These are phyloP conservation scores for Lanius ludovicianus DNA, from an alignment of 2,113 vertebrate genomes.

Conservation along the genomic window DNA sequence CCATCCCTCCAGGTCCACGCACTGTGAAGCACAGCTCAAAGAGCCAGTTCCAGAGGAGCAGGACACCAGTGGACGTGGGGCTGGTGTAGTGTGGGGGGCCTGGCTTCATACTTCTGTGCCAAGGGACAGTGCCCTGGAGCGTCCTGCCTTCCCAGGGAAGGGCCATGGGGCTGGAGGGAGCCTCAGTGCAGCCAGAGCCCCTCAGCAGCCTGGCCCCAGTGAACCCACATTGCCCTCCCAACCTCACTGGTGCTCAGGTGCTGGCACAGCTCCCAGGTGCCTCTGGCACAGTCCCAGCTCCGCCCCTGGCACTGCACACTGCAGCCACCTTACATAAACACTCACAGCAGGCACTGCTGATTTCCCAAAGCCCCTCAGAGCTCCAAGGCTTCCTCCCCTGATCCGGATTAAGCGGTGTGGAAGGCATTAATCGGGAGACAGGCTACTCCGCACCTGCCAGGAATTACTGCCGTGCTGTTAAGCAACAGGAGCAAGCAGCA, in stretches of 20 bases:
- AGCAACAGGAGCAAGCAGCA: not conserved
- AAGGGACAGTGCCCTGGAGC: fast-evolving
- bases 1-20: fast-evolving
- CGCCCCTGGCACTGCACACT: fast-evolving
- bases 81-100: fast-evolving
- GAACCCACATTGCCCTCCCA: not conserved
- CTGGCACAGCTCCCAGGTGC: not conserved
- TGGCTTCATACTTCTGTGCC: not conserved
- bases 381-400: slow-evolving; percentile 4
- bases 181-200: not conserved
- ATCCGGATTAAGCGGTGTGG: not conserved
- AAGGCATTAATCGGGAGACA: not conserved
- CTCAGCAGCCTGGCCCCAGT: fast-evolving
- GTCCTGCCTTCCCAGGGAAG: not conserved
- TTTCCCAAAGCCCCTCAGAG: slow-evolving; percentile 42
- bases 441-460: not conserved
- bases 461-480: not conserved
- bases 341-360: not conserved
- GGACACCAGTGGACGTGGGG: fast-evolving
- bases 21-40: not conserved
- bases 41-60: not conserved
- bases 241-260: not conserved
- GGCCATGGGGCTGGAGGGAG: fast-evolving
- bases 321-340: slow-evolving; percentile 4
- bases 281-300: fast-evolving